Conservation (phyloP, 1,140 invertebrate genomes). For the Metaphire vulgaris region DNA sequence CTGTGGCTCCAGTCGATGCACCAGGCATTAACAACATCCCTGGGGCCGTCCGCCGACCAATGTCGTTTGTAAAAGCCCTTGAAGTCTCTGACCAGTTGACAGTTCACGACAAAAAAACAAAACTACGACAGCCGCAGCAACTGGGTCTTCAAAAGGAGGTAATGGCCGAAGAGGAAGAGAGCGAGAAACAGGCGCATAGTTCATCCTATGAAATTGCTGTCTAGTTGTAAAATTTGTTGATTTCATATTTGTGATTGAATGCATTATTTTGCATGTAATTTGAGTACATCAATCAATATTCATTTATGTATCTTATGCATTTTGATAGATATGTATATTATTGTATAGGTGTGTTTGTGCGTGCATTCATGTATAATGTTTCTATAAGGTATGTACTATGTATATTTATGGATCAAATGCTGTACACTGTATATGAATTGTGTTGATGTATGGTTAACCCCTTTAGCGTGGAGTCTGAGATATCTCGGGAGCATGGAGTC, state of each 20-base stretch:
- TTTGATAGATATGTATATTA: too few relatives aligned
- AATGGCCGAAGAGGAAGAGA: background rate
- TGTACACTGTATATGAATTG: too few relatives aligned
- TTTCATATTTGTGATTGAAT: background rate
- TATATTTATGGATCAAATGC: too few relatives aligned
- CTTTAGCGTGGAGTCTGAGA: too few relatives aligned
- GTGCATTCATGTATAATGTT: too few relatives aligned
- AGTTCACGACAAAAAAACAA: slow-evolving; percentile 30
- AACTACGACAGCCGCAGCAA: background rate
- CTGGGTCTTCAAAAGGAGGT: background rate
- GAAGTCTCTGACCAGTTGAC: slow-evolving; percentile 70
- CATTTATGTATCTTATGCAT: too few relatives aligned
- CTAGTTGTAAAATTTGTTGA: background rate
- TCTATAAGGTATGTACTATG: too few relatives aligned
- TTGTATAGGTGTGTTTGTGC: too few relatives aligned
- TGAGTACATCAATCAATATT: too few relatives aligned
- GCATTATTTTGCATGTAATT: too few relatives aligned
- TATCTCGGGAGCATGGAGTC: too few relatives aligned
- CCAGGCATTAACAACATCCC: slow-evolving; percentile 27
- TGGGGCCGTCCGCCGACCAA: slow-evolving; percentile 60
- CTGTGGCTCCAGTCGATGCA: background rate
- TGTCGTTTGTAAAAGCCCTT: slow-evolving; percentile 83
- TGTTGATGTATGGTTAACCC: too few relatives aligned
- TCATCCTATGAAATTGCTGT: background rate
- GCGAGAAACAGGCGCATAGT: background rate